A percentile compares a stretch with the other conserved stretches of the same genome.
These are phyloP conservation scores for Heliconius charithonia DNA, from an alignment of 2,888 invertebrate species.

Conservation along the genomic window DNA sequence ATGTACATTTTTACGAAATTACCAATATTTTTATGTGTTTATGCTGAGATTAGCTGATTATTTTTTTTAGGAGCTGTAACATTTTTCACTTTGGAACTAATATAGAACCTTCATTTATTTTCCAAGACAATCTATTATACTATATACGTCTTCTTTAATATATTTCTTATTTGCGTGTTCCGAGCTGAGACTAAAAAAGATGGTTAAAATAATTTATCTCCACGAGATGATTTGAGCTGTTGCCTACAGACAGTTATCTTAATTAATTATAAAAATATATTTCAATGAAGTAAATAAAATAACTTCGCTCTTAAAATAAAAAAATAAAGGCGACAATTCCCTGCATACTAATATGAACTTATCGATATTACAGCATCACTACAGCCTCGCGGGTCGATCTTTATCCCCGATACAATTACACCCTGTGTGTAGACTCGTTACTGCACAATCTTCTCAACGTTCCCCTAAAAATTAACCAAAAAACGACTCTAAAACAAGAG, in stretches of 20 bases:
- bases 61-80: no score
- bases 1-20: no score
- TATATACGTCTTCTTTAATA: no score
- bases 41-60: no score
- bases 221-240: not conserved
- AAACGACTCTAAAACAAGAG: slow-evolving; percentile 54
- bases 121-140: no score
- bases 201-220: not conserved
- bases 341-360: slow-evolving; percentile 43
- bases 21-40: no score
- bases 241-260: no score
- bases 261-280: no score
- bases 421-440: slow-evolving; percentile 79
- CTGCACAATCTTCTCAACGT: slow-evolving; percentile 79
- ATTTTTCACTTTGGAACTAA: no score
- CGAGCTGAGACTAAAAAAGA: not conserved
- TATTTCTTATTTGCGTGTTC: not conserved
- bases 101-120: no score
- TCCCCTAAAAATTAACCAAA: slow-evolving; percentile 54
- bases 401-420: slow-evolving; percentile 82
- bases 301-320: not conserved
- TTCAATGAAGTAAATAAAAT: no score
- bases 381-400: slow-evolving; percentile 64
- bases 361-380: slow-evolving; percentile 64
- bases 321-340: slow-evolving; percentile 55